phyloP scores from a whole-genome alignment of 2,113 vertebrate genomes.

The Callospermophilus lateralis region DNA sequence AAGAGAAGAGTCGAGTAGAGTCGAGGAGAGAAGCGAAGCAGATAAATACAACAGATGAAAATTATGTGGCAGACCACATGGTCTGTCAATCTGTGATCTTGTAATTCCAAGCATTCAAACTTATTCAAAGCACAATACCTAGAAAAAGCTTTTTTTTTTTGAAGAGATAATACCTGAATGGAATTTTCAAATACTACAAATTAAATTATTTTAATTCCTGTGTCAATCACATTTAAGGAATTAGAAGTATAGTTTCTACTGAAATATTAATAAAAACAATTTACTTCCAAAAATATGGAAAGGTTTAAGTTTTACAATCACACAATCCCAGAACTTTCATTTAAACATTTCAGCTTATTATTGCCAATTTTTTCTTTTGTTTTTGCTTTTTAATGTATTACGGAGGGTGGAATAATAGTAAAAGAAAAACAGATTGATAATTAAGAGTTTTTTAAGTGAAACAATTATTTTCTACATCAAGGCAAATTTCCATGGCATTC shows the following conservation, averaged over 20 bases:
- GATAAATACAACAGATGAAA: neutral
- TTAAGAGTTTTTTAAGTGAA: conserved; percentile 38
- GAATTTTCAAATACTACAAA: conserved; percentile 59
- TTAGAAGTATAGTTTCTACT: conserved; percentile 36
- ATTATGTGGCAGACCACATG: neutral
- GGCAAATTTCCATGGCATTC: conserved; percentile 4
- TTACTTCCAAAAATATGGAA: conserved; percentile 24
- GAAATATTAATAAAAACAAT: conserved; percentile 47
- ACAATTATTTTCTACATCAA: neutral
- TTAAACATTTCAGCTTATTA: conserved; percentile 42
- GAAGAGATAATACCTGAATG: neutral
- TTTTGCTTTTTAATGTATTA: conserved; percentile 31
- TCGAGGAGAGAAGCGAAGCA: neutral
- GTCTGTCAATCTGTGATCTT: conserved; percentile 30
- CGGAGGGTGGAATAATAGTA: neutral
- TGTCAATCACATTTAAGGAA: neutral
- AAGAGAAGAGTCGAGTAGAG: too few relatives aligned
- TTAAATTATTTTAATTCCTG: conserved; percentile 24
- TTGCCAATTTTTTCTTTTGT: conserved; percentile 9
- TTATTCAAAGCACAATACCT: conserved; percentile 31
- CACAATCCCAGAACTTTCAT: neutral
- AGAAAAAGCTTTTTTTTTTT: neutral
- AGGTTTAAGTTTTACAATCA: conserved; percentile 19
- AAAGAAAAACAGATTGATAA: conserved; percentile 31
- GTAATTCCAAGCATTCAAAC: neutral